A percentile compares a stretch with the other conserved stretches of the same genome.
Conservation (phyloP, 2,797 vertebrate species). For the Rhabdophis nuchalis region DNA sequence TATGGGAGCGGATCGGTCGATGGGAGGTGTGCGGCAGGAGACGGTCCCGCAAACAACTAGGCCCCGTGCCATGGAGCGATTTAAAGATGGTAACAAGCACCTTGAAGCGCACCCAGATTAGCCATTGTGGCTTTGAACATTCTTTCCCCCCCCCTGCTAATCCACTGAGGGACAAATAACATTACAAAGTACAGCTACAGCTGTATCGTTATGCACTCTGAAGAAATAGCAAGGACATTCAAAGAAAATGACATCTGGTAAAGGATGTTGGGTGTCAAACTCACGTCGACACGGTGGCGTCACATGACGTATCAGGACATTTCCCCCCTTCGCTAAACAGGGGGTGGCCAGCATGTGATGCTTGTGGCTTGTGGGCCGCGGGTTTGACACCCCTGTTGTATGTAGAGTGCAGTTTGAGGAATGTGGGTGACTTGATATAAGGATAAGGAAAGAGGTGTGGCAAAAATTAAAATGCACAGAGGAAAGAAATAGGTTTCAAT, state of each 20-base stretch:
- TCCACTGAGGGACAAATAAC: background rate
- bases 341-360: no score
- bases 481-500: background rate
- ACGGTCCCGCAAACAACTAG: no score
- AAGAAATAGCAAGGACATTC: background rate
- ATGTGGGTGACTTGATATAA: background rate
- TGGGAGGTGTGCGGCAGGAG: no score
- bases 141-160: background rate
- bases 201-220: background rate
- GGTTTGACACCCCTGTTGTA: background rate
- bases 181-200: background rate
- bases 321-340: no score
- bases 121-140: background rate
- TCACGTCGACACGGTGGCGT: no score
- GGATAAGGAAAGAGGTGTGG: background rate
- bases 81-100: no score
- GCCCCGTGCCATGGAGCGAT: no score
- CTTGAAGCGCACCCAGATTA: no score
- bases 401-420: background rate
- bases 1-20: no score
- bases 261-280: background rate
- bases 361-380: no score
- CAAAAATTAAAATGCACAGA: background rate
- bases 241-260: background rate
- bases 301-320: no score